phyloP scores from a whole-genome alignment of 1,140 invertebrate genomes.

The Heliconius hermathena region DNA sequence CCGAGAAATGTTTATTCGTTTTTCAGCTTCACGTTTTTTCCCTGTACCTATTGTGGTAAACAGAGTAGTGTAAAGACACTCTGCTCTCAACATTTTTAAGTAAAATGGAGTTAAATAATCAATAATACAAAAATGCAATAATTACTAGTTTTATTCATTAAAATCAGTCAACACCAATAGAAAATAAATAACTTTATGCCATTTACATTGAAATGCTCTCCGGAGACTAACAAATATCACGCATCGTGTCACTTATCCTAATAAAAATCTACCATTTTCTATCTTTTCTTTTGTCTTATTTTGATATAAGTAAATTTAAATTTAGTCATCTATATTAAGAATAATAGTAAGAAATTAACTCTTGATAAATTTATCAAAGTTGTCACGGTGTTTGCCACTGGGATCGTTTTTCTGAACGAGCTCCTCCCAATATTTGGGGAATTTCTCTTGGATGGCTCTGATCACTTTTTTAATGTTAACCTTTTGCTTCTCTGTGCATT shows the following conservation, averaged over 20 bases:
- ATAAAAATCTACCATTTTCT: not conserved
- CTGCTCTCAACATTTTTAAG: not conserved
- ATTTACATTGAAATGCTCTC: slow-evolving; percentile 17
- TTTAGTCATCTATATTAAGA: slow-evolving; percentile 7
- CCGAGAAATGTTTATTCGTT: too few species aligned
- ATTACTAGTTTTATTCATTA: slow-evolving; percentile 26
- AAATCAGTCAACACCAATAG: slow-evolving; percentile 40
- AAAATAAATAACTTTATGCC: slow-evolving; percentile 37
- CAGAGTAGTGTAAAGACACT: not conserved
- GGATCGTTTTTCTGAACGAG: slow-evolving; percentile 79
- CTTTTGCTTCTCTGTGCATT: slow-evolving; percentile 84
- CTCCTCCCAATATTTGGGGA: slow-evolving; percentile 77
- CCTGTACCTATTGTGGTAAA: too few species aligned
- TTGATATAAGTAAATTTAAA: slow-evolving; percentile 2
- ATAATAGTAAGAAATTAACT: slow-evolving; percentile 48
- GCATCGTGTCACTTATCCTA: slow-evolving; percentile 8
- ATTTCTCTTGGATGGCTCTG: slow-evolving; percentile 72
- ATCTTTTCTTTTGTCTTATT: not conserved
- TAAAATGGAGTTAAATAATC: not conserved
- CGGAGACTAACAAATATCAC: slow-evolving; percentile 11
- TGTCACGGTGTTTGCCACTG: slow-evolving; percentile 56
- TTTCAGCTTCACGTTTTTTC: too few species aligned
- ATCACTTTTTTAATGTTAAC: slow-evolving; percentile 85
- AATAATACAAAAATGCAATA: not conserved
- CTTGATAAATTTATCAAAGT: slow-evolving; percentile 74